phyloP scores from a whole-genome alignment of 2,113 vertebrate species.

The Erinaceus europaeus region DNA sequence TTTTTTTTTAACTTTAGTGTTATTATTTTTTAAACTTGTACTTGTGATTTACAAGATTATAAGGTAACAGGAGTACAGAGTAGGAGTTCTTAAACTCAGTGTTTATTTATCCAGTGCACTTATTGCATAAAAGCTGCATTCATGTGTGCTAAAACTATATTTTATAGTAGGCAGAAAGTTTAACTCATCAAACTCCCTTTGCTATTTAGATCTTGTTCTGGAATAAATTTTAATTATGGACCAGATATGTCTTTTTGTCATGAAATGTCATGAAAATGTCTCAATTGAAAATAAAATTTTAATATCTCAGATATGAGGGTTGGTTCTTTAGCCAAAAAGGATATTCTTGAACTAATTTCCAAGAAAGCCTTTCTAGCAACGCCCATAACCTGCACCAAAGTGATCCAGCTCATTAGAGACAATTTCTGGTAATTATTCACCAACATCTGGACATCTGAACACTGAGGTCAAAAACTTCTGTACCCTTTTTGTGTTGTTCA shows the following conservation, averaged over 20 bases:
- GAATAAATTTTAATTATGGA: neutral
- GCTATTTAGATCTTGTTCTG: neutral
- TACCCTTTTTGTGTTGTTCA: neutral
- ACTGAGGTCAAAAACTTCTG: neutral
- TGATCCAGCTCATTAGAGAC: neutral
- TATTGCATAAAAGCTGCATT: neutral
- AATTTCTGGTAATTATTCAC: slow-evolving; percentile 31
- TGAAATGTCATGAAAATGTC: neutral
- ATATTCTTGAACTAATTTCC: slow-evolving; percentile 15
- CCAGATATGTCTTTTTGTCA: neutral
- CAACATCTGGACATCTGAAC: neutral
- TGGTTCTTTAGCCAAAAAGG: neutral
- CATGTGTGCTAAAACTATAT: neutral
- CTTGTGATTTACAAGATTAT: too few species aligned
- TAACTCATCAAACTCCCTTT: neutral
- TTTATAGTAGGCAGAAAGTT: neutral
- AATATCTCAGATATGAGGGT: neutral
- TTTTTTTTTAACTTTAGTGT: too few species aligned
- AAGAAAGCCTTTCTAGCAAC: slow-evolving; percentile 9
- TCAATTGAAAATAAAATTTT: slow-evolving; percentile 37
- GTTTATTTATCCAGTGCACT: neutral
- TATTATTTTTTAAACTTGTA: too few species aligned
- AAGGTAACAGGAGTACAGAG: too few species aligned
- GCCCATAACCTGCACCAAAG: neutral
- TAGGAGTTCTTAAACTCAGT: neutral